Evolutionary conservation across 2,888 invertebrate genomes (phyloP).

Genomic region (Lithophane socia): DNA sequence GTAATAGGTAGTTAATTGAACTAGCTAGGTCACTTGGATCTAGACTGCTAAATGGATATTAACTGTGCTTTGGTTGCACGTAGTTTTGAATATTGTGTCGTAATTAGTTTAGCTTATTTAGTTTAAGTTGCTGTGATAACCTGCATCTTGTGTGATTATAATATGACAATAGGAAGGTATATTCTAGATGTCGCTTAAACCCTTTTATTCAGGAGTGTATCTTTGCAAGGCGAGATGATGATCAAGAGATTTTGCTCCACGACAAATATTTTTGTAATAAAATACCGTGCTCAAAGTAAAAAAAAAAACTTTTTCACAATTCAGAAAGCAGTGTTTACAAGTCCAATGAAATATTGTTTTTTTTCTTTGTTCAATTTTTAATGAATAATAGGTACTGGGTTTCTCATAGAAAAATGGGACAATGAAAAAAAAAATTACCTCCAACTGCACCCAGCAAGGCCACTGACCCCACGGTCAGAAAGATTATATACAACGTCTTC

Average conservation of each 20-base stretch:
- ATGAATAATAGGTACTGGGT: background rate
- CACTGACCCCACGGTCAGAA: constrained; percentile 72
- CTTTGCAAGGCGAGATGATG: background rate
- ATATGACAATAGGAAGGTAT: background rate
- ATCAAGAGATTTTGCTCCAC: background rate
- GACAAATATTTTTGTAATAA: no score
- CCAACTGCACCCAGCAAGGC: constrained; percentile 75
- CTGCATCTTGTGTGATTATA: background rate
- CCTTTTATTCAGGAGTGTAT: background rate
- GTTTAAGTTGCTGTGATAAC: background rate
- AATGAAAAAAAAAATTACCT: constrained; percentile 69
- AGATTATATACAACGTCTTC: constrained; percentile 70
- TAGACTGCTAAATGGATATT: constrained; percentile 10
- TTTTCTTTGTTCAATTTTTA: background rate
- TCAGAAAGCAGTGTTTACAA: background rate
- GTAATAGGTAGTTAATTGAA: constrained; percentile 22
- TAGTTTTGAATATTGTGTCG: background rate
- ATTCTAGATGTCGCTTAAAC: background rate
- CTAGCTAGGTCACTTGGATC: constrained; percentile 18
- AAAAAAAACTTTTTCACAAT: background rate
- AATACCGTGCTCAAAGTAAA: background rate
- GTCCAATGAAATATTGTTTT: background rate
- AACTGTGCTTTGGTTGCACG: background rate
- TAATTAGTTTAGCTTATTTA: constrained; percentile 9
- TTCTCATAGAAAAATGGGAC: background rate